Conservation (phyloP, 2,888 invertebrate species). For the Steinernema scapterisci region DNA sequence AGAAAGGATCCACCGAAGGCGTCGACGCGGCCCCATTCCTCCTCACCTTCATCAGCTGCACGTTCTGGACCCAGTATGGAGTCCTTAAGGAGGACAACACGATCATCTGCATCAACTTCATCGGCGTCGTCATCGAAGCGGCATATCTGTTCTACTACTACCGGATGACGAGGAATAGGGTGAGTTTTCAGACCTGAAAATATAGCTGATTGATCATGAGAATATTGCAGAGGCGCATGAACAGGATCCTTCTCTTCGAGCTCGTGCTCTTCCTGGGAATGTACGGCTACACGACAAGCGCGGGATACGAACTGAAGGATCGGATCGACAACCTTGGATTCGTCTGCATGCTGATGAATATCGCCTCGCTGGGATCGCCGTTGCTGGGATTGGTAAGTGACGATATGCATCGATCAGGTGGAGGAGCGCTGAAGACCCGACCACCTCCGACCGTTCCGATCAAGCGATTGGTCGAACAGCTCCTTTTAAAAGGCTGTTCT, state of each 20-base stretch:
- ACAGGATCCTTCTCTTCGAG: slow-evolving; percentile 44
- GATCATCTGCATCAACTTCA: slow-evolving; percentile 78
- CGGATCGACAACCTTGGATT: slow-evolving; percentile 45
- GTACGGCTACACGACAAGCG: slow-evolving; percentile 40
- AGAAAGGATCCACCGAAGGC: slow-evolving; percentile 58
- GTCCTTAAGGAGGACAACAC: slow-evolving; percentile 77
- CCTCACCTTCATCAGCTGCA: slow-evolving; percentile 73
- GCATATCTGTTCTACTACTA: slow-evolving; percentile 78
- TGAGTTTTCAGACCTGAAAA: not conserved
- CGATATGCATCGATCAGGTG: not conserved
- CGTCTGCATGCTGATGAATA: slow-evolving; percentile 62
- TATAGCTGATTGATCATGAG: not conserved
- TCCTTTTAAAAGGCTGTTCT: slow-evolving; percentile 27
- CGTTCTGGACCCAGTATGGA: slow-evolving; percentile 82
- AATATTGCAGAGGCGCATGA: slow-evolving; percentile 42
- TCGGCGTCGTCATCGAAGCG: slow-evolving; percentile 78
- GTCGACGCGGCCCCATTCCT: slow-evolving; percentile 57
- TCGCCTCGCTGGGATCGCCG: slow-evolving; percentile 60
- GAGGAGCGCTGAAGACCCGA: not conserved
- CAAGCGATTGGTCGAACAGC: not conserved
- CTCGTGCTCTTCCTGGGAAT: slow-evolving; percentile 42
- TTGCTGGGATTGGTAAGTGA: slow-evolving; percentile 41
- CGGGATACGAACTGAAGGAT: slow-evolving; percentile 41
- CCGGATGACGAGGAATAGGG: slow-evolving; percentile 74
- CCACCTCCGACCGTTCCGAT: too few relatives aligned